These are phyloP conservation scores for human DNA, from an alignment of 2,113 vertebrate genomes.

Conservation along the genomic window DNA sequence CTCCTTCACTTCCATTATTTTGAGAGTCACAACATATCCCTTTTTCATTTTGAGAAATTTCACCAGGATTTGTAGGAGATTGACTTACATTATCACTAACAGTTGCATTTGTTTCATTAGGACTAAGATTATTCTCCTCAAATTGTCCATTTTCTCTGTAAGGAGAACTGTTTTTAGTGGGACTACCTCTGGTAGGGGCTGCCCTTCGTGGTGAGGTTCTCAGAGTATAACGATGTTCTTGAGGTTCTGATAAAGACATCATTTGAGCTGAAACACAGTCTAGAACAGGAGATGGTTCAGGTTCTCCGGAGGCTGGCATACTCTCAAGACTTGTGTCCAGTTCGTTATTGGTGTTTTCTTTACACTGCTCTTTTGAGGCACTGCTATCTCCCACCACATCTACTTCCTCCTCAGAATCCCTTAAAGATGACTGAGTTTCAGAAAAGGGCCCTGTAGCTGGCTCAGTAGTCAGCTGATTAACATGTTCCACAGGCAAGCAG, in stretches of 20 bases:
- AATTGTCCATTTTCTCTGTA: conserved; percentile 91
- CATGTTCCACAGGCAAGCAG: conserved; percentile 82
- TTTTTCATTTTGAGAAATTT: conserved; percentile 81
- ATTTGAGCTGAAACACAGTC: conserved; percentile 86
- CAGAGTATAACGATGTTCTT: conserved; percentile 97
- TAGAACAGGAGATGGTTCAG: conserved; percentile 84
- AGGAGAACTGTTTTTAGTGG: conserved; percentile 91
- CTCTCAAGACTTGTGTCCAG: conserved; percentile 77
- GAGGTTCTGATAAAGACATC: conserved; percentile 91
- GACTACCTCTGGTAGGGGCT: conserved; percentile 87
- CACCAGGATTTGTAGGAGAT: conserved; percentile 82
- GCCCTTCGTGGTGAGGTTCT: conserved; percentile 95
- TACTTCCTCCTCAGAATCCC: conserved; percentile 94
- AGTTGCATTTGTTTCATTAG: conserved; percentile 81
- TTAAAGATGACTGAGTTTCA: conserved; percentile 90
- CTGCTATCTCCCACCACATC: conserved; percentile 93
- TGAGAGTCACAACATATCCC: conserved; percentile 81
- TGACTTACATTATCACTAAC: conserved; percentile 82
- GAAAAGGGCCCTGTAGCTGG: conserved; percentile 85
- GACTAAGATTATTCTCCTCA: conserved; percentile 88
- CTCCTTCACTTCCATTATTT: conserved; percentile 81
- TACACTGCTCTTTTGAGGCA: conserved; percentile 89
- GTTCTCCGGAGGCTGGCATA: conserved; percentile 91
- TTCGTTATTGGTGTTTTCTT: conserved; percentile 73
- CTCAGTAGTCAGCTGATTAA: conserved; percentile 79